These are phyloP conservation scores for Cetonia aurata DNA, from an alignment of 2,888 invertebrate genomes.

Conservation along the genomic window DNA sequence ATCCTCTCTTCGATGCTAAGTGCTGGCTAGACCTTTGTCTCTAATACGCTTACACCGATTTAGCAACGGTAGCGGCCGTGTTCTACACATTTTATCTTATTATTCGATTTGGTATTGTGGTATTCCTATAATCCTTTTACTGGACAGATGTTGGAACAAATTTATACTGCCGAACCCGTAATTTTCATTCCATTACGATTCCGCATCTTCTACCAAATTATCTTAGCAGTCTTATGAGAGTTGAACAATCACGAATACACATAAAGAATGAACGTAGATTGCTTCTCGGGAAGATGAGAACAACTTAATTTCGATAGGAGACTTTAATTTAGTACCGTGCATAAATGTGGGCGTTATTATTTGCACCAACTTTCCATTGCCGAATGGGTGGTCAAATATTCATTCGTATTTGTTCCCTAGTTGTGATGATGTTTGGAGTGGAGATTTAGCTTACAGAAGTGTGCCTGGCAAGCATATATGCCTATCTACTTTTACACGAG, in stretches of 20 bases:
- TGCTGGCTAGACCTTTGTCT: not conserved
- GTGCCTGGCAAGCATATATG: too few species aligned
- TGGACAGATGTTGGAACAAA: not conserved
- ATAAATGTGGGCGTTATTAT: conserved; percentile 6
- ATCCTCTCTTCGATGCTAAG: conserved; percentile 3
- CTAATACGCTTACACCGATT: not conserved
- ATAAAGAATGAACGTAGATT: conserved; percentile 15
- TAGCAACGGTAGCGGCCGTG: not conserved
- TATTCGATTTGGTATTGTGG: not conserved
- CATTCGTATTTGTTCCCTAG: too few species aligned
- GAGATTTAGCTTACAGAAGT: too few species aligned
- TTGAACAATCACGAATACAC: not conserved
- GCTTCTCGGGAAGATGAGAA: conserved; percentile 9
- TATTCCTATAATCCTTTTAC: not conserved
- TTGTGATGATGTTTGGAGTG: too few species aligned
- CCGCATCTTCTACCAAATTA: conserved; percentile 5
- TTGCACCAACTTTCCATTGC: not conserved
- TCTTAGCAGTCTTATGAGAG: not conserved
- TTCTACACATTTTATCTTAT: not conserved
- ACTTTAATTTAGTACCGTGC: conserved; percentile 8
- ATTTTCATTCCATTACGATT: conserved; percentile 10
- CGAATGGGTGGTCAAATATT: not conserved
- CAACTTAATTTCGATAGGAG: conserved; percentile 3
- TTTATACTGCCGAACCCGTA: not conserved
- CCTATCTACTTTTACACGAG: too few species aligned